A percentile compares a stretch with the other conserved stretches of the same genome.
phyloP scores from a whole-genome alignment of 2,113 vertebrate species.

The Bucco capensis region DNA sequence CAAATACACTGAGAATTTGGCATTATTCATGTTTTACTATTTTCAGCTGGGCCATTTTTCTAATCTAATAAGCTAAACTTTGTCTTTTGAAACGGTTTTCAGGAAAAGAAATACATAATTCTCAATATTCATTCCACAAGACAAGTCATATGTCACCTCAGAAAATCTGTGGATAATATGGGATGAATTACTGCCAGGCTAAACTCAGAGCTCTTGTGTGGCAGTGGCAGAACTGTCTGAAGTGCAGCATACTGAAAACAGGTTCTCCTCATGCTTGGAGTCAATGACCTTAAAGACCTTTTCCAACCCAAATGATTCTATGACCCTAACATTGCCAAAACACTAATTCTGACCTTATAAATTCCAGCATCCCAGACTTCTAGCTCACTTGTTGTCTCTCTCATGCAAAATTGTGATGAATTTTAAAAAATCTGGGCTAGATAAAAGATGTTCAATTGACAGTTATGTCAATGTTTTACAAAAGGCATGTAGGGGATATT shows the following conservation, averaged over 20 bases:
- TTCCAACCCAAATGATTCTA: background rate
- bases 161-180: background rate
- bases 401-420: background rate
- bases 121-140: background rate
- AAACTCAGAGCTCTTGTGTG: fast-evolving
- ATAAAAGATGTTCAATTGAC: background rate
- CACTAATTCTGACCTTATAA: background rate
- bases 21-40: background rate
- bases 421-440: background rate
- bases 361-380: background rate
- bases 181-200: background rate
- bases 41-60: background rate
- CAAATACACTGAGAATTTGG: background rate
- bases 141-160: background rate
- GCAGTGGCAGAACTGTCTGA: background rate
- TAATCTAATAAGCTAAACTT: constrained; percentile 17
- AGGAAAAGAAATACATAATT: background rate
- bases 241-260: background rate
- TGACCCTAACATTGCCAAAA: background rate
- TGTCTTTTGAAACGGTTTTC: background rate
- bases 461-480: background rate
- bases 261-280: background rate
- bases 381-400: background rate
- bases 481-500: background rate
- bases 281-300: background rate